Evolutionary conservation across 92 coral and sea anemone species (phyloP), one percentile per base, ranked within the genome.

Genomic region (Desmophyllum pertusum): DNA sequence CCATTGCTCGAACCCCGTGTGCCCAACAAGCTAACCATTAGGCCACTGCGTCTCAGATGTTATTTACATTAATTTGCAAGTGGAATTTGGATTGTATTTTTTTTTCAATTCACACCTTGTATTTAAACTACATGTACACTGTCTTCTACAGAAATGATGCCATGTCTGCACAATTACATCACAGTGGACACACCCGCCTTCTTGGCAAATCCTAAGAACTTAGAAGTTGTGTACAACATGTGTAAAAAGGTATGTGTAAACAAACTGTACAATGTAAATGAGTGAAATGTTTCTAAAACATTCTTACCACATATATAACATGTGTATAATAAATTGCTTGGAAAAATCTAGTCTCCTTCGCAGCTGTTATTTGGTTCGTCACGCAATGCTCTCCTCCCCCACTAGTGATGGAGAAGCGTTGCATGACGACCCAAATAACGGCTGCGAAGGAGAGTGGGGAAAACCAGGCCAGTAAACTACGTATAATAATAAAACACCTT

Each of bases 151-250:
- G 99, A 97, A 90, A 97, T 97, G 99, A 89, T 93, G 94, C 98
- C 98, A 4, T 94, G 95, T 37, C 69, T 97, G 6, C 99, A 97
- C 84, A 97, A 97, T 83, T 97, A 90, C 70, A 80, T 97, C 76
- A 97, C 99, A 10, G 98, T 97, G 48, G 99, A 94, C 76, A 95
- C 99, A 19, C 95, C 95, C 67, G 94, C 95, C 40, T 97, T 97
- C 73, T 80, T 97, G 21, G 84, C 97, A 35, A 94, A 92, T 83
- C 98, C 91, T 2, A 97, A 92, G 84, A 90, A 97, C 77, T 86
- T 97, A 74, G 98, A 97, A 59, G 70, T 97, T 51, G 81, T 97
- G 62, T 97, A 92, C 81, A 89, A 91, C 71, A 97, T 97, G 93
- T 91, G 98, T 73, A 93, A 97, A 87, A 97, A 92, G 99, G 99